Conservation (phyloP, 1,140 invertebrate genomes). For the Drosophila neocordata region DNA sequence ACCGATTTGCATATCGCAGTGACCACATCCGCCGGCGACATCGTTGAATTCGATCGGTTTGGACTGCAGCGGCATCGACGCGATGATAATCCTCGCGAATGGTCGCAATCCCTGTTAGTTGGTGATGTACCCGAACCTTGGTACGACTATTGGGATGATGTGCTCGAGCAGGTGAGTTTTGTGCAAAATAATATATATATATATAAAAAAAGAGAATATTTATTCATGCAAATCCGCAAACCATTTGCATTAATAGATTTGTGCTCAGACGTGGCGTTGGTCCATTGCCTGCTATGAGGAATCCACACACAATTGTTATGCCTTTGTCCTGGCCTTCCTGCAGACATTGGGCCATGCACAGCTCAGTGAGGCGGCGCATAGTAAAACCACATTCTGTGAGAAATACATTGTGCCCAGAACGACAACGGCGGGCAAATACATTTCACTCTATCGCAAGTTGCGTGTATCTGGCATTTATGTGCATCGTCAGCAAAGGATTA, state of each 20-base stretch:
- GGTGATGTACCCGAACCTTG: slow-evolving; percentile 87
- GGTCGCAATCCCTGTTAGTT: slow-evolving; percentile 88
- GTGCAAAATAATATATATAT: not conserved
- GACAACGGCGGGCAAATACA: slow-evolving; percentile 90
- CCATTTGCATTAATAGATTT: slow-evolving; percentile 82
- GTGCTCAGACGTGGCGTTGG: slow-evolving; percentile 86
- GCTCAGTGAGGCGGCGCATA: slow-evolving; percentile 86
- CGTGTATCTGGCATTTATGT: slow-evolving; percentile 84
- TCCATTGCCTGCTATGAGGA: slow-evolving; percentile 87
- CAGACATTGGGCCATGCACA: slow-evolving; percentile 86
- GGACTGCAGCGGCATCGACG: slow-evolving; percentile 84
- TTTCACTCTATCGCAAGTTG: slow-evolving; percentile 89
- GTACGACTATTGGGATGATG: slow-evolving; percentile 90
- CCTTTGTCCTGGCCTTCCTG: slow-evolving; percentile 90
- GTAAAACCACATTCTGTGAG: slow-evolving; percentile 87
- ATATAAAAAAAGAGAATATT: not conserved
- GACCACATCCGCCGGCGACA: slow-evolving; percentile 88
- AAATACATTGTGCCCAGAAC: slow-evolving; percentile 90
- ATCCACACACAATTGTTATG: slow-evolving; percentile 90
- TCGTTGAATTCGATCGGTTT: slow-evolving; percentile 90
- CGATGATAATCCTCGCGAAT: slow-evolving; percentile 83
- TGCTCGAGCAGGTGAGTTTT: slow-evolving; percentile 85
- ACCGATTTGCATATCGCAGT: slow-evolving; percentile 92
- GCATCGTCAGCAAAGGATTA: slow-evolving; percentile 73
- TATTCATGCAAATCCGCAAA: slow-evolving; percentile 46